Evolutionary conservation across 1,140 invertebrate genomes (phyloP), one percentile per base, ranked within the genome.

Genomic region (Drosophila arawakana): DNA sequence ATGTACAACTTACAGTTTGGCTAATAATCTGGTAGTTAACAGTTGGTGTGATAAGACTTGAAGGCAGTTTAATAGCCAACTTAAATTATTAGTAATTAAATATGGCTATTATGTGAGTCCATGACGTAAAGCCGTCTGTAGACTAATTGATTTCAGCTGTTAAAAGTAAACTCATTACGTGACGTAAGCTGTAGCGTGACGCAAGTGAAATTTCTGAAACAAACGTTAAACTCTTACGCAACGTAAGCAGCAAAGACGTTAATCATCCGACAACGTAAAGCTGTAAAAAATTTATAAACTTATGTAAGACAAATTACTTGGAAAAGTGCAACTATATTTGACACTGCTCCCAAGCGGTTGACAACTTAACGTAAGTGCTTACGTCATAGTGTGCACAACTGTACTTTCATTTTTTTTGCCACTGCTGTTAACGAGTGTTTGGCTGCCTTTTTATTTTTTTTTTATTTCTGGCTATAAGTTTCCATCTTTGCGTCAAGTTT

Each of bases 401-500:
- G 80, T 82, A 82, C 80, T 52, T 46, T 63, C 68, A 2, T 21
- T 21, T 72, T 57, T 54, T 41, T 46, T 25, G n/a, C 11, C 37
- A 35, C 35, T 13, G 15, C 37, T 41, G 50, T 66, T 60, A 59
- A 34, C 61, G 18, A 60, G 21, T 34, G 21, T 47, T 47, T 46
- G 41, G 44, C 63, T 43, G 10, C 62, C 25, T 30, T 30, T 30
- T 30, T 30, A 37, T 37, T 54, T 2, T 25, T 10, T 54, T 62
- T 67, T 52, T 63, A 66, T 72, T 69, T 61, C 35, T 59, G 43
- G 76, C 78, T 76, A 80, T 86, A 88, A 85, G 67, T 76, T 85
- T 85, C 69, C 68, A 79, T 79, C 83, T 83, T 84, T 65, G 81
- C 63, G 82, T 85, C 82, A 85, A 85, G 75, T 89, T 83, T 80